A percentile compares a stretch with the other conserved stretches of the same genome.
Conservation (phyloP, 2,113 vertebrate species). For the Erpornis zantholeuca region DNA sequence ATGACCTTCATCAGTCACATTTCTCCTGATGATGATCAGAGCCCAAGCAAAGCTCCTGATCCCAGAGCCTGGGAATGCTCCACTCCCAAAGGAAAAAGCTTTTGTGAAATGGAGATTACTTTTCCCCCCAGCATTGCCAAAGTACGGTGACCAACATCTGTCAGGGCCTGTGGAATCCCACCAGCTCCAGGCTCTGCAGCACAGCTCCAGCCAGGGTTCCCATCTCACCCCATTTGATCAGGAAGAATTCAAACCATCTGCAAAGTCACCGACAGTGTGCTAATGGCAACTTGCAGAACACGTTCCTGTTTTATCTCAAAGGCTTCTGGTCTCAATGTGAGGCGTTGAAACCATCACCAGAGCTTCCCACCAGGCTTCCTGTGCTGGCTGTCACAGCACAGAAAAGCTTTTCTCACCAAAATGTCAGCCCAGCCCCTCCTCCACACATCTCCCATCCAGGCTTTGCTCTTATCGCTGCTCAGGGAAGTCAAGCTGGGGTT, state of each 20-base stretch:
- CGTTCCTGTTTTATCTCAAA: background rate
- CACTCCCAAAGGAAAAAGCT: background rate
- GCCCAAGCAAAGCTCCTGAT: background rate
- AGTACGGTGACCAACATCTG: background rate
- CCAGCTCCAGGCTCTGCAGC: background rate
- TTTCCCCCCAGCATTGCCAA: background rate
- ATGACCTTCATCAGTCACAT: background rate
- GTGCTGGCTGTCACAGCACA: background rate
- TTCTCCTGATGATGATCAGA: background rate
- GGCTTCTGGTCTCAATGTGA: background rate
- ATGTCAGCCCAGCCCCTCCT: background rate
- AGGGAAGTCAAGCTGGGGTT: rapidly evolving
- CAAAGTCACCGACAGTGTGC: background rate
- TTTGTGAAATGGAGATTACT: background rate
- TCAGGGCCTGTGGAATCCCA: background rate
- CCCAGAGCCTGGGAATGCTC: background rate
- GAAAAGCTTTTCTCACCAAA: background rate
- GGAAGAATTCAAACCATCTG: background rate
- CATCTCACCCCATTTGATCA: background rate
- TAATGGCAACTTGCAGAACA: background rate
- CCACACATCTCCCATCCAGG: background rate
- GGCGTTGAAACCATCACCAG: background rate
- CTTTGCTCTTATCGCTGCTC: background rate
- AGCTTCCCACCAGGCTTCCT: background rate
- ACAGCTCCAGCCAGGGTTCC: background rate